phyloP scores from a whole-genome alignment of 1,140 invertebrate genomes.

The Marisa cornuarietis region DNA sequence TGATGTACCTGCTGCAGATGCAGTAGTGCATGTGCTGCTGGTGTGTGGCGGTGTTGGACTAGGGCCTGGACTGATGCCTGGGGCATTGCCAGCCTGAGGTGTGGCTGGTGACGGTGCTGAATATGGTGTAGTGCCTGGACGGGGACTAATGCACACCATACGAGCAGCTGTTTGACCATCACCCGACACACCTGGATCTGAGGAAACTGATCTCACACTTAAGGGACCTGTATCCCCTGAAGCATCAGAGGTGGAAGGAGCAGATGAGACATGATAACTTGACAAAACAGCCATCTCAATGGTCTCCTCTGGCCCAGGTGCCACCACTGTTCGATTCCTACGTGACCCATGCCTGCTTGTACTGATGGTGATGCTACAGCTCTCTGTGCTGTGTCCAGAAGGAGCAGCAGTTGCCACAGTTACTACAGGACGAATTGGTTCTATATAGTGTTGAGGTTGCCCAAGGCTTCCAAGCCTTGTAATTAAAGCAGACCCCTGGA shows the following conservation, averaged over 20 bases:
- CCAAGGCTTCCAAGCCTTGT: background rate
- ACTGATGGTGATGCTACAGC: no score
- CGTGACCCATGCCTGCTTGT: no score
- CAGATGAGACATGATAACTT: no score
- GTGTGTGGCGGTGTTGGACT: slow-evolving; percentile 10
- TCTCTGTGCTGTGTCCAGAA: no score
- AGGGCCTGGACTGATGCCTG: slow-evolving; percentile 17
- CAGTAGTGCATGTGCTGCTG: background rate
- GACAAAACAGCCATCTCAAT: no score
- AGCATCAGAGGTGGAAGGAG: no score
- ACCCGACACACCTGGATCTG: no score
- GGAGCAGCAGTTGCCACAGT: background rate
- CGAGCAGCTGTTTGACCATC: background rate
- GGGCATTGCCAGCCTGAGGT: background rate
- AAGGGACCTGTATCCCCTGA: no score
- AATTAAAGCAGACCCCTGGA: slow-evolving; percentile 27
- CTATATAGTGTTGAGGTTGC: background rate
- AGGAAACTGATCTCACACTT: no score
- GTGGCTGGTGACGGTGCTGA: slow-evolving; percentile 7
- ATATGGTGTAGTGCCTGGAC: slow-evolving; percentile 11
- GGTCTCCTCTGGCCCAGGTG: no score
- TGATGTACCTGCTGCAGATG: background rate
- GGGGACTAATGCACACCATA: slow-evolving; percentile 26
- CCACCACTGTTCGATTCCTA: no score
- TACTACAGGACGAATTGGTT: slow-evolving; percentile 6